Evolutionary conservation across 2,113 vertebrate species (phyloP).

Genomic region (Rhegmatorhina hoffmannsi): DNA sequence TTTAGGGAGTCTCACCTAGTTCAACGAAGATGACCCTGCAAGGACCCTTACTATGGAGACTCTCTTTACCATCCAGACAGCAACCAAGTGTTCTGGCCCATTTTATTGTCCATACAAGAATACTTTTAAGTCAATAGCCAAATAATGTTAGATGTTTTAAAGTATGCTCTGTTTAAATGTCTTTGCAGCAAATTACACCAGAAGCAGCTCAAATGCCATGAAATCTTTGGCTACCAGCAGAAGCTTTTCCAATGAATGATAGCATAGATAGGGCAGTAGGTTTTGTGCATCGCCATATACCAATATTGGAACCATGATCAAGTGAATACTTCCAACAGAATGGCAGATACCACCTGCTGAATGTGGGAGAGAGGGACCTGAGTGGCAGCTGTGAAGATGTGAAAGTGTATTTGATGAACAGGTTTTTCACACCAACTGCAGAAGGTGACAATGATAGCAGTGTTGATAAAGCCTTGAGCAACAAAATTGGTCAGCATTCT

Average conservation of each 20-base stretch:
- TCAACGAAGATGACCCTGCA: background rate
- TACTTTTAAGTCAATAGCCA: background rate
- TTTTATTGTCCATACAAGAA: background rate
- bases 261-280: background rate
- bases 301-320: background rate
- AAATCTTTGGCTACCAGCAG: background rate
- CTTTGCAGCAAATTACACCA: background rate
- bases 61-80: background rate
- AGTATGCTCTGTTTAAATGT: background rate
- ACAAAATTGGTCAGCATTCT: background rate
- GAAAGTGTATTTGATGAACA: background rate
- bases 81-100: background rate
- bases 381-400: background rate
- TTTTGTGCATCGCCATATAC: background rate
- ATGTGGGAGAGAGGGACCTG: background rate
- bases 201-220: background rate
- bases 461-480: background rate
- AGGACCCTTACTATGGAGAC: background rate
- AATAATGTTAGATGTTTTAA: background rate
- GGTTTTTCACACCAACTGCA: background rate
- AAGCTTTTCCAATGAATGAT: background rate
- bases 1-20: background rate
- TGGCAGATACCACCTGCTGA: background rate
- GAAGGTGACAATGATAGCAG: accelerated
- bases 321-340: background rate